Percentiles rank a stretch among this genome's conserved stretches.
phyloP scores from a whole-genome alignment of 2,113 vertebrate species.

The Motacilla tschutschensis region DNA sequence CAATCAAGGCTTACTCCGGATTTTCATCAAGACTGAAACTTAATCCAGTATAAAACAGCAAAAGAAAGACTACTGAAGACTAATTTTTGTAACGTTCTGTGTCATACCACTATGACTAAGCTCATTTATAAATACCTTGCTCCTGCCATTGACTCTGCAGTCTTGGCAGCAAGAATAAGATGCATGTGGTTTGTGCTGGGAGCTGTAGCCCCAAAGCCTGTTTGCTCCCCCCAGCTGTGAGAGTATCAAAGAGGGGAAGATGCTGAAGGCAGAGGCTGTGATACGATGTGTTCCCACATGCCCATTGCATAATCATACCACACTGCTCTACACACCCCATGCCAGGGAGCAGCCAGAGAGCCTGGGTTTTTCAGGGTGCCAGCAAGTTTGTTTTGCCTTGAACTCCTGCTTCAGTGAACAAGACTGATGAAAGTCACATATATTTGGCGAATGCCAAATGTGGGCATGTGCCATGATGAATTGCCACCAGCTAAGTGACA shows the following conservation, averaged over 20 bases:
- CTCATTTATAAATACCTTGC: background rate
- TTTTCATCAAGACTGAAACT: background rate
- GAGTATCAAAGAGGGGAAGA: background rate
- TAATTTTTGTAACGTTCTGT: background rate
- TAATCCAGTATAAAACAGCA: background rate
- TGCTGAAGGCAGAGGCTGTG: background rate
- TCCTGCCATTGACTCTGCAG: background rate
- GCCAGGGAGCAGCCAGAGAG: background rate
- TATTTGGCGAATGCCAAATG: background rate
- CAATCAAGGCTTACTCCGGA: background rate
- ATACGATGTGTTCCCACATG: background rate
- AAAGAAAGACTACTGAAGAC: background rate
- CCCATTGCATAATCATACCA: background rate
- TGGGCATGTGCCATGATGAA: background rate
- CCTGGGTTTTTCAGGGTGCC: background rate
- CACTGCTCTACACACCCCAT: accelerated
- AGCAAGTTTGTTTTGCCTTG: background rate
- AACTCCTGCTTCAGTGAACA: background rate
- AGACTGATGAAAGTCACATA: background rate
- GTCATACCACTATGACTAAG: background rate
- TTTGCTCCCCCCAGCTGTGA: background rate
- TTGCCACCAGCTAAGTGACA: background rate
- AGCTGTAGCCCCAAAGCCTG: background rate
- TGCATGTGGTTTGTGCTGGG: background rate
- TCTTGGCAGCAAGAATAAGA: background rate